Conservation (phyloP, 2,797 vertebrate species). For the Halcyon badia region DNA sequence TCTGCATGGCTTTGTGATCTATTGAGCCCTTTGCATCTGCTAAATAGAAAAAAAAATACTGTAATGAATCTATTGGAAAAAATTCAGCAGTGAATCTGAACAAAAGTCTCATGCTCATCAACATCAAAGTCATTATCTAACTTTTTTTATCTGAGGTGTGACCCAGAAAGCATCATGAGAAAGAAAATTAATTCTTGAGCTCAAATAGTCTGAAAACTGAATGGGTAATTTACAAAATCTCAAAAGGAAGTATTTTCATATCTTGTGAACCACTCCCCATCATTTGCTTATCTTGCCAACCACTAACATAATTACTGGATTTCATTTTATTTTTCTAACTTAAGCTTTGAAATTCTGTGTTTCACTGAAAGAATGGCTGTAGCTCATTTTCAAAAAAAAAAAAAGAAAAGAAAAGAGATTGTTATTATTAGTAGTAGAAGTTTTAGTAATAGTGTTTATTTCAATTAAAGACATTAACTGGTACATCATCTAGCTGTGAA, state of each 20-base stretch:
- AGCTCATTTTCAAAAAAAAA: background rate
- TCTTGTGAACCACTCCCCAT: background rate
- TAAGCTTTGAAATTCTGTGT: background rate
- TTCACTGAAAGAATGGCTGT: background rate
- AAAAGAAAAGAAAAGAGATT: background rate
- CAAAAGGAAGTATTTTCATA: background rate
- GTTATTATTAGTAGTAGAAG: background rate
- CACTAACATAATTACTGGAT: background rate
- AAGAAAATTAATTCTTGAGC: background rate
- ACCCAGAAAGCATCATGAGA: background rate
- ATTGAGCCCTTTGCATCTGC: background rate
- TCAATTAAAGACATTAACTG: background rate
- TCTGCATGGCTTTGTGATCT: background rate
- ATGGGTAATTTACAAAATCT: background rate
- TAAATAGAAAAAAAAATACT: background rate
- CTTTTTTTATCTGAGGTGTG: constrained; percentile 8
- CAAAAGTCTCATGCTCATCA: background rate
- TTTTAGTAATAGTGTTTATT: background rate
- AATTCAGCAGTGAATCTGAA: background rate
- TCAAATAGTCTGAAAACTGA: background rate
- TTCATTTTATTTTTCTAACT: background rate
- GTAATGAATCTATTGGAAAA: background rate
- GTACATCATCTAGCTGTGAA: background rate
- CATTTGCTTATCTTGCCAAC: background rate
- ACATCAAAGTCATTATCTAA: background rate